Evolutionary conservation across 2,888 invertebrate species (phyloP).

Genomic region (Drosophila heteroneura): DNA sequence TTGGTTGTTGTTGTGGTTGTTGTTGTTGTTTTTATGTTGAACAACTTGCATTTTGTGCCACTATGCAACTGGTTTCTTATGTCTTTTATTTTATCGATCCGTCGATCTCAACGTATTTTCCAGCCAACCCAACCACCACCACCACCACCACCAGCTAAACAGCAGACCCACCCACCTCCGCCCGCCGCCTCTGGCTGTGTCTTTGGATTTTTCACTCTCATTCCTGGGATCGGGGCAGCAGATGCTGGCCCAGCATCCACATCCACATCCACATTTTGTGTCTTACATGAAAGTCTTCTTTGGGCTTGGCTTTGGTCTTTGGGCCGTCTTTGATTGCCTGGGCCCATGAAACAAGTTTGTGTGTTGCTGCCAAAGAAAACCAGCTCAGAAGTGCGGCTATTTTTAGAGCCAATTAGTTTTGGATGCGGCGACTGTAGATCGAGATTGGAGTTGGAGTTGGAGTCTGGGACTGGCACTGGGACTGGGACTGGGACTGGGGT

Average conservation of each 20-base stretch:
- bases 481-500: not conserved
- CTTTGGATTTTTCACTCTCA: constrained; percentile 67
- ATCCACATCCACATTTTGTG: not conserved
- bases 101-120: constrained; percentile 45
- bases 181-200: constrained; percentile 4
- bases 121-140: constrained; percentile 14
- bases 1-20: not conserved
- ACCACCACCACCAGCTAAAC: not conserved
- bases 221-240: constrained; percentile 36
- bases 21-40: not conserved
- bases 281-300: constrained; percentile 51
- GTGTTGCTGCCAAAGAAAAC: constrained; percentile 39
- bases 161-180: constrained; percentile 8
- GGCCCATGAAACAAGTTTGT: constrained; percentile 57
- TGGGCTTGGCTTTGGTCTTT: constrained; percentile 25
- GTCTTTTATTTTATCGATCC: constrained; percentile 43
- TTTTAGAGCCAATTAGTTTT: constrained; percentile 76
- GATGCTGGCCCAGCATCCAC: constrained; percentile 20
- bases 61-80: constrained; percentile 46
- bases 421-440: constrained; percentile 31
- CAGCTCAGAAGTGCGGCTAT: constrained; percentile 62
- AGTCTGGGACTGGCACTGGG: not conserved
- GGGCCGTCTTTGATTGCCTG: constrained; percentile 39
- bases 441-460: not conserved
- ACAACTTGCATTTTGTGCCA: constrained; percentile 40